Conservation (phyloP, 2,888 invertebrate genomes). For the Spatulosminthurus flaviceps region DNA sequence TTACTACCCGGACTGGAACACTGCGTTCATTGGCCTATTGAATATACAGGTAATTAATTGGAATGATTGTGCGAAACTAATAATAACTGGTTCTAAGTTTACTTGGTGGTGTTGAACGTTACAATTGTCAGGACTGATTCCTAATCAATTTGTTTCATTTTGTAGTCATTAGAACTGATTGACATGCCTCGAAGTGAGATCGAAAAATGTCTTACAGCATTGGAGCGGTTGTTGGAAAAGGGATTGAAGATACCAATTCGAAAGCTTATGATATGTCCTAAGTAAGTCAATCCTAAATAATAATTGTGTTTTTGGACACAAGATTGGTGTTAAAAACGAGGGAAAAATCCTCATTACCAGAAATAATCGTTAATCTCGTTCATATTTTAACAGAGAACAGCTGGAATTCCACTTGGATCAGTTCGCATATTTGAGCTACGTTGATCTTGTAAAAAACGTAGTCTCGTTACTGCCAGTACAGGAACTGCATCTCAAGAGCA, state of each 20-base stretch:
- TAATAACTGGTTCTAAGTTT: too few relatives aligned
- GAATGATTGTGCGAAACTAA: too few relatives aligned
- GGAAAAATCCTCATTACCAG: too few relatives aligned
- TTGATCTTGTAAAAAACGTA: background rate
- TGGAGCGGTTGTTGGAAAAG: background rate
- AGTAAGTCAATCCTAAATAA: background rate
- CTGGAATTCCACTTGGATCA: background rate
- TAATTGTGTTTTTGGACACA: too few relatives aligned
- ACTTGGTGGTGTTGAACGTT: background rate
- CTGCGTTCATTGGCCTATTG: background rate
- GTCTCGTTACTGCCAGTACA: background rate
- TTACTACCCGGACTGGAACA: background rate
- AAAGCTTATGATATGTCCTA: background rate
- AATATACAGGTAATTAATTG: background rate
- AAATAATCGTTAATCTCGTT: too few relatives aligned
- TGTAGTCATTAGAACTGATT: background rate
- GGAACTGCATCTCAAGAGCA: background rate
- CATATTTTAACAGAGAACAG: background rate
- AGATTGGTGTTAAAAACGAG: too few relatives aligned
- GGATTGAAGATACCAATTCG: background rate
- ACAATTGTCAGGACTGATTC: background rate
- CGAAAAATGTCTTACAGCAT: background rate
- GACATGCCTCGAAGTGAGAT: constrained; percentile 1
- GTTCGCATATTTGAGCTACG: constrained; percentile 1
- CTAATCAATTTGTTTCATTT: too few relatives aligned